Evolutionary conservation across 2,113 vertebrate species (phyloP).

Genomic region (Dunckerocampus dactyliophorus): DNA sequence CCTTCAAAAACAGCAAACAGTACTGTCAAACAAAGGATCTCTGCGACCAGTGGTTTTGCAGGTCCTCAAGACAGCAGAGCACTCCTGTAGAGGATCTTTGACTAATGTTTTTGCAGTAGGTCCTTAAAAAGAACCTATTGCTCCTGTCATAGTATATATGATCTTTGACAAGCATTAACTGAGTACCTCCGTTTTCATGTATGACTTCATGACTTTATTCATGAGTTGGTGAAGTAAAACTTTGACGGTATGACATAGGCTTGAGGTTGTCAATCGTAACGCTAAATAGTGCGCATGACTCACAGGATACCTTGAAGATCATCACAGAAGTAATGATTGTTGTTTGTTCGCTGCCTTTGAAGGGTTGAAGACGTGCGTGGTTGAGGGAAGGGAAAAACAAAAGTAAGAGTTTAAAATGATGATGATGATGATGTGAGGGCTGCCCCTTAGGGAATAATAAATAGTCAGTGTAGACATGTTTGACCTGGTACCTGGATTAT

Average conservation of each 20-base stretch:
- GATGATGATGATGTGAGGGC: slow-evolving; percentile 41
- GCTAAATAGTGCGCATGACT: not conserved
- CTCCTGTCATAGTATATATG: too few species aligned
- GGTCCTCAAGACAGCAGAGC: too few species aligned
- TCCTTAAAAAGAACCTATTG: too few species aligned
- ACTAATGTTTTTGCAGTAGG: too few species aligned
- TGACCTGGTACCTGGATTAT: slow-evolving; percentile 55
- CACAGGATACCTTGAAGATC: not conserved
- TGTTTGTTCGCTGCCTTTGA: not conserved
- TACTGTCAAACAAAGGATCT: too few species aligned
- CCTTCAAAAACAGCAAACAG: too few species aligned
- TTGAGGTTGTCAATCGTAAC: not conserved
- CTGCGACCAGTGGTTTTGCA: too few species aligned
- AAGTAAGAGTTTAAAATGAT: slow-evolving; percentile 46
- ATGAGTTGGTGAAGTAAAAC: too few species aligned
- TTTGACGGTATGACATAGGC: not conserved
- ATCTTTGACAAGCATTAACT: too few species aligned
- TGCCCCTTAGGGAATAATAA: slow-evolving; percentile 49
- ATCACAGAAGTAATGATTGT: slow-evolving; percentile 8
- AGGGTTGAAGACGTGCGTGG: slow-evolving; percentile 4
- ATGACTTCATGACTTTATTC: too few species aligned
- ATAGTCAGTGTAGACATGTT: slow-evolving; percentile 47
- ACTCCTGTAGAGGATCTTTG: too few species aligned
- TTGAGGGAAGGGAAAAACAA: not conserved
- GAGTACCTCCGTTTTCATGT: too few species aligned